Evolutionary conservation across 2,113 vertebrate genomes (phyloP).

Genomic region (Toxotes jaculatrix): DNA sequence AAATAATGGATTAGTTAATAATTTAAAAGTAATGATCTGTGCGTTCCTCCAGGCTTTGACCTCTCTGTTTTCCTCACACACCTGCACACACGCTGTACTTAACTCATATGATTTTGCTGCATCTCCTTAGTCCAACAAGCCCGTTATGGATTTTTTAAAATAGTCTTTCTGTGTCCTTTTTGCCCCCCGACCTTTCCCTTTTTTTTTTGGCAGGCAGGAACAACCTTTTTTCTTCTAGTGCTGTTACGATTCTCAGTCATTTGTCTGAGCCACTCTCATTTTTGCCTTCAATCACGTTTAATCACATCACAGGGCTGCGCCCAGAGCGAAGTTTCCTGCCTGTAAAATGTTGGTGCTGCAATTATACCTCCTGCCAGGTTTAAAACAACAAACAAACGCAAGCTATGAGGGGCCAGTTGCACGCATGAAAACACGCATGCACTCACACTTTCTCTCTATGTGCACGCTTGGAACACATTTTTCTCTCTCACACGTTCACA

Average conservation of each 20-base stretch:
- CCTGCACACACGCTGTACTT: constrained; percentile 31
- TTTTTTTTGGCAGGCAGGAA: constrained; percentile 12
- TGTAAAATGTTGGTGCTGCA: constrained; percentile 28
- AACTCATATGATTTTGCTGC: constrained; percentile 22
- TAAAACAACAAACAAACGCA: constrained; percentile 53
- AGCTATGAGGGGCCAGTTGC: background rate
- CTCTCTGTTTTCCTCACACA: constrained; percentile 32
- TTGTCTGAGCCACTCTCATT: constrained; percentile 12
- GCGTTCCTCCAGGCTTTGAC: constrained; percentile 45
- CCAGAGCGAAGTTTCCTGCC: constrained; percentile 34
- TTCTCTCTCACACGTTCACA: background rate
- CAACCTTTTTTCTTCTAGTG: background rate
- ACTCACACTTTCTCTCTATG: background rate
- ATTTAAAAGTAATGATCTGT: constrained; percentile 25
- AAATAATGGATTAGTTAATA: background rate
- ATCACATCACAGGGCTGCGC: constrained; percentile 43
- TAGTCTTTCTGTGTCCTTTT: background rate
- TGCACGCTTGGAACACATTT: background rate
- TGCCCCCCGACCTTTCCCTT: background rate
- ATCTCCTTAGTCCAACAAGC: background rate
- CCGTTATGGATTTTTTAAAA: background rate
- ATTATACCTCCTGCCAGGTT: constrained; percentile 51
- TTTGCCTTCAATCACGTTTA: constrained; percentile 47
- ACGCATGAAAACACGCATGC: constrained; percentile 7
- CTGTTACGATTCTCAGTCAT: constrained; percentile 20